A percentile compares a stretch with the other conserved stretches of the same genome.
Conservation (phyloP, 2,113 vertebrate genomes). For the Amphiprion ocellaris region DNA sequence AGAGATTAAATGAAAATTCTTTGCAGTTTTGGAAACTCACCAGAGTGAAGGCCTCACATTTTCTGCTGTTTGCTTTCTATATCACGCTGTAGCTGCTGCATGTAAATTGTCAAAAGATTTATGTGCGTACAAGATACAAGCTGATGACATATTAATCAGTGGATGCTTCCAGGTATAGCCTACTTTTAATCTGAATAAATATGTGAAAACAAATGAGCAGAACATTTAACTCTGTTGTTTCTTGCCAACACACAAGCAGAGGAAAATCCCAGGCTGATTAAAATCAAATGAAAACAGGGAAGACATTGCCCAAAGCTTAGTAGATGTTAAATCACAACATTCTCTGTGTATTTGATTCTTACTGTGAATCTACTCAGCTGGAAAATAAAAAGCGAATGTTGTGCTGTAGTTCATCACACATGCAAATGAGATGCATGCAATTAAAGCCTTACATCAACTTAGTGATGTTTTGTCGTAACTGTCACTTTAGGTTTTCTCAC, state of each 20-base stretch:
- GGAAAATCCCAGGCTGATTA: slow-evolving; percentile 73
- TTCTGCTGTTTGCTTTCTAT: slow-evolving; percentile 55
- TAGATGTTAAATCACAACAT: slow-evolving; percentile 60
- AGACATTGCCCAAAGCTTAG: slow-evolving; percentile 65
- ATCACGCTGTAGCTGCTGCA: slow-evolving; percentile 50
- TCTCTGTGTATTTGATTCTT: slow-evolving; percentile 36
- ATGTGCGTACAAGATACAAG: slow-evolving; percentile 66
- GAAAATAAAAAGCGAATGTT: slow-evolving; percentile 59
- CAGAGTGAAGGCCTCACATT: slow-evolving; percentile 50
- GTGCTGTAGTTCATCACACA: slow-evolving; percentile 33
- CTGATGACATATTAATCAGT: slow-evolving; percentile 81
- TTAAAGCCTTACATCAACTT: slow-evolving; percentile 36
- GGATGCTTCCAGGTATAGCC: slow-evolving; percentile 81
- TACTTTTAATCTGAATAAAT: slow-evolving; percentile 81
- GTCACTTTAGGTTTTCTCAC: slow-evolving; percentile 7
- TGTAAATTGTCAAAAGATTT: slow-evolving; percentile 73
- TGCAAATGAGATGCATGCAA: slow-evolving; percentile 48
- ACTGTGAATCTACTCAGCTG: slow-evolving; percentile 32
- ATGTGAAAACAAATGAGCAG: slow-evolving; percentile 73
- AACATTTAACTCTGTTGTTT: slow-evolving; percentile 82
- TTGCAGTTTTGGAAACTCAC: slow-evolving; percentile 65
- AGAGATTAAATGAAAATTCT: slow-evolving; percentile 60
- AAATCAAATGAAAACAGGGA: slow-evolving; percentile 78
- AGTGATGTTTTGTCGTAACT: slow-evolving; percentile 18
- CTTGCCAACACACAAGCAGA: slow-evolving; percentile 73